These are phyloP conservation scores for Hemibagrus guttatus DNA, from an alignment of 2,797 vertebrate genomes.

Conservation along the genomic window DNA sequence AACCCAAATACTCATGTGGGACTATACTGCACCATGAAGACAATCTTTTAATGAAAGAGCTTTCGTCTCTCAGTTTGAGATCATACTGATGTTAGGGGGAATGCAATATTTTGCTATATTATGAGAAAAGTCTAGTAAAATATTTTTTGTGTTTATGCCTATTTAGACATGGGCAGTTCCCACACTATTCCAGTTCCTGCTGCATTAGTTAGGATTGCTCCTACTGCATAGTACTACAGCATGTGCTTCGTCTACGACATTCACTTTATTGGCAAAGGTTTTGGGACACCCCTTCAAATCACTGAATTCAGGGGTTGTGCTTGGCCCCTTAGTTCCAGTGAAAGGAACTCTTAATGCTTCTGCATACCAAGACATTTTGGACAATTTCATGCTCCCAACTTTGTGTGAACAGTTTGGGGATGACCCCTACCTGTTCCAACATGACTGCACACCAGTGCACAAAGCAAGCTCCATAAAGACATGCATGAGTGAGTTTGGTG, in stretches of 20 bases:
- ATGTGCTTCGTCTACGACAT: not conserved
- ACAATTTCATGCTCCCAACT: too few species aligned
- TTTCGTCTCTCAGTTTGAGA: not conserved
- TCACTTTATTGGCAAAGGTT: too few species aligned
- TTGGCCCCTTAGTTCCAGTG: too few species aligned
- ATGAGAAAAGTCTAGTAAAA: not conserved
- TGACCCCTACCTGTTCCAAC: too few species aligned
- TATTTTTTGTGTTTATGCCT: not conserved
- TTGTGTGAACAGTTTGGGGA: too few species aligned
- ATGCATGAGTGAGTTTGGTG: too few species aligned
- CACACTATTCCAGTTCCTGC: not conserved
- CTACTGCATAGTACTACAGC: not conserved
- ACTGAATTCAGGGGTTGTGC: too few species aligned
- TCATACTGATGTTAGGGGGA: not conserved
- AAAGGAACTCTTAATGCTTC: too few species aligned
- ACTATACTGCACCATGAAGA: not conserved
- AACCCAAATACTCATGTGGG: conserved; percentile 1
- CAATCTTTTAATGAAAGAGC: conserved; percentile 1
- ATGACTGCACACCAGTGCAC: too few species aligned
- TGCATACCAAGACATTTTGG: too few species aligned
- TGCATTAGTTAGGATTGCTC: not conserved
- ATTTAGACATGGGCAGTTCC: not conserved
- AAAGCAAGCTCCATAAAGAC: too few species aligned
- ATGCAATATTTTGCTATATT: not conserved
- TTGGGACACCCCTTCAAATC: too few species aligned